Conservation (phyloP, 1,140 invertebrate genomes). For the Leptopilina clavipes region DNA sequence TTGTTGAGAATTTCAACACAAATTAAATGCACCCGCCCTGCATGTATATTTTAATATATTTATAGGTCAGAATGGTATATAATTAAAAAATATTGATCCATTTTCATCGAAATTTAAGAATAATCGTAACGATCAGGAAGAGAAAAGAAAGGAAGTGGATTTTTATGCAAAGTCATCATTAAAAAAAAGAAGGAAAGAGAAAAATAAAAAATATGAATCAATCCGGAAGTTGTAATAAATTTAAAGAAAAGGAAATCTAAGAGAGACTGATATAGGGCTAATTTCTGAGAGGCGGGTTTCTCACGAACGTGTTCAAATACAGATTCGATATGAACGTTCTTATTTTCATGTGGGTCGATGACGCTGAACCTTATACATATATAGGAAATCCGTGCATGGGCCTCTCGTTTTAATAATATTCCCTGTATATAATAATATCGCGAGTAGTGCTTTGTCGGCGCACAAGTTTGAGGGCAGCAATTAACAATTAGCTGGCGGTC, state of each 20-base stretch:
- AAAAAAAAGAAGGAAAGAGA: not conserved
- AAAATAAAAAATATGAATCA: not conserved
- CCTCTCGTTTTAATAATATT: conserved; percentile 57
- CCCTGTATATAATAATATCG: conserved; percentile 54
- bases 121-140: too few species aligned
- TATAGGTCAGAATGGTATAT: too few species aligned
- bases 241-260: not conserved
- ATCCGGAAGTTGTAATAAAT: conserved; percentile 21
- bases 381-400: conserved; percentile 50
- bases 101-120: too few species aligned
- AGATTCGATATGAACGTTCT: not conserved
- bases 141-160: too few species aligned
- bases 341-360: conserved; percentile 26
- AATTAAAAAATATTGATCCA: too few species aligned
- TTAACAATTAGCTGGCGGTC: conserved; percentile 76
- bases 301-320: not conserved
- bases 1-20: too few species aligned
- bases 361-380: conserved; percentile 17
- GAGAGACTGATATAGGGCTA: not conserved
- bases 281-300: not conserved
- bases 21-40: too few species aligned
- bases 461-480: conserved; percentile 66
- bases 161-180: not conserved
- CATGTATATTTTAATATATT: too few species aligned
- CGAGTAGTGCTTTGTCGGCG: conserved; percentile 70